Base-by-base conservation (phyloP, 2,113 vertebrate genomes). In the Nothoprocta perdicaria region DNA sequence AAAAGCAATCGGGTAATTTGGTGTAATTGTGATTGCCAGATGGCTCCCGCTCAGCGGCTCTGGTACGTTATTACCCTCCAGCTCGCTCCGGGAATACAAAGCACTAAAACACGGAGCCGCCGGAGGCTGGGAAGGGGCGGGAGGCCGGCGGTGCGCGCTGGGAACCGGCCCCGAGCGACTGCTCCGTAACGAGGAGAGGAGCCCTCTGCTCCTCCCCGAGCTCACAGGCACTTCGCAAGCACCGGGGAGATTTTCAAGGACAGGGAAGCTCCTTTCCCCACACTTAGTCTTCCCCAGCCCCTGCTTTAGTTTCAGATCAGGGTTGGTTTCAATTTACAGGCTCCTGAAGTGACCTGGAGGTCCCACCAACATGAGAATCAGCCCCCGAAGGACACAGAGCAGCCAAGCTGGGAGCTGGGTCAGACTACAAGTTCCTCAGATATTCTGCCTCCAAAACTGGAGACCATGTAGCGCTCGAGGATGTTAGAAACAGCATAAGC, bases 371-470 rank as follows among this genome's bases (percentile, higher is more conserved):
- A 23, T 2, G 1, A 27, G 45, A 33, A 26, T n/a, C 52, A 33
- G n/a, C 55, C 60, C 45, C 5, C 2, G 27, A 24, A 58, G 14
- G 45, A 62, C 2, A 11, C 1, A 27, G 7, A 63, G 40, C 35
- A 35, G 33, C 18, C 0, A 1, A 31, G 27, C 31, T 2, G 0
- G 21, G 27, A 31, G 27, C 31, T 2, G 0, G 21, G 27, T 29
- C 67, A 60, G n/a, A 41, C 9, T 11, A 12, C 33, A 8, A 0
- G 0, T 1, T 4, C 29, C 23, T 43, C 2, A 7, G n/a, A 8
- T 38, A 31, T 17, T 55, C 53, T 17, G 9, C 31, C 53, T 55
- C 53, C 53, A 29, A 29, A 29, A 55, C 27, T 55, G 53, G 53
- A 55, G 53, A 55, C 27, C 17, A 16, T 55, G 14, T 18, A 2